These are phyloP conservation scores for Lasioglossum oenotherae DNA, from an alignment of 2,888 invertebrate genomes.

Conservation along the genomic window DNA sequence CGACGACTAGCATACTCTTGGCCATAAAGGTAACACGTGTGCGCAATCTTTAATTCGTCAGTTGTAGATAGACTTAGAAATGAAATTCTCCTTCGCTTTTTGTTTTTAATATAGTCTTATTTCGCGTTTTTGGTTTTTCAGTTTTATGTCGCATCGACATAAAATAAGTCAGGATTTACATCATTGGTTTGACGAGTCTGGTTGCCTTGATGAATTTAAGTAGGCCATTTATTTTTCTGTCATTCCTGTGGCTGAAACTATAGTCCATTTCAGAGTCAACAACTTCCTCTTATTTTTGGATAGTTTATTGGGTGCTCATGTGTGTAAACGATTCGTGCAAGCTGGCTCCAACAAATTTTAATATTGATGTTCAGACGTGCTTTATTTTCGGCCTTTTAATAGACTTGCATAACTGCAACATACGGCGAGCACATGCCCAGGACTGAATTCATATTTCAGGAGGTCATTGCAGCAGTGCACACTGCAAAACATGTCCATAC, in stretches of 20 bases:
- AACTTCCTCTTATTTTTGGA: background rate
- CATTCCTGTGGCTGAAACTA: background rate
- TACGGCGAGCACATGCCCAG: constrained; percentile 1
- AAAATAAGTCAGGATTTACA: too few relatives aligned
- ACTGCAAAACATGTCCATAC: background rate
- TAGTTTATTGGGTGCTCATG: background rate
- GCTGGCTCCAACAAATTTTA: too few relatives aligned
- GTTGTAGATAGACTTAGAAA: background rate
- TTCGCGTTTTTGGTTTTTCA: too few relatives aligned
- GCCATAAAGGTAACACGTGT: background rate
- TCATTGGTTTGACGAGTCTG: too few relatives aligned
- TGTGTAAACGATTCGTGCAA: background rate
- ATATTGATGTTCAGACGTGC: background rate
- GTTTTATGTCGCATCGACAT: too few relatives aligned
- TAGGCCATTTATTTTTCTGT: background rate
- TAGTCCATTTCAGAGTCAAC: too few relatives aligned
- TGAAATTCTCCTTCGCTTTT: background rate
- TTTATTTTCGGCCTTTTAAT: background rate
- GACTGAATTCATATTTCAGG: background rate
- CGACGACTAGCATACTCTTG: background rate
- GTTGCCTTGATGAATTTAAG: too few relatives aligned
- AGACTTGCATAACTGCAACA: background rate
- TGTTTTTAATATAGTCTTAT: background rate
- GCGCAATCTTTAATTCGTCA: background rate
- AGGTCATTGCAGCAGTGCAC: background rate